These are phyloP conservation scores for Coracias cyanogaster DNA, from an alignment of 2,797 vertebrate species.

Conservation along the genomic window DNA sequence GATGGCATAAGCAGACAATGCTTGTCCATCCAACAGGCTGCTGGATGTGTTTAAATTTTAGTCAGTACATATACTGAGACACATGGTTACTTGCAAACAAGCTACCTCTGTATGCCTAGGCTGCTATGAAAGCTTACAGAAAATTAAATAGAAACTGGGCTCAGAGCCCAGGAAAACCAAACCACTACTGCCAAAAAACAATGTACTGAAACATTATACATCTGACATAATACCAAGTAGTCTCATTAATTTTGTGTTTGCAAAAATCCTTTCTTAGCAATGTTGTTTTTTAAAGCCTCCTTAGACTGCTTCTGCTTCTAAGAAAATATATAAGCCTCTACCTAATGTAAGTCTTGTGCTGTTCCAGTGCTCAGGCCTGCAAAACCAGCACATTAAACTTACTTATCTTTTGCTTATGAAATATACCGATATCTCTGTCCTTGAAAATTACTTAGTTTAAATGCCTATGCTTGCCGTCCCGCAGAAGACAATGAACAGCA, in stretches of 20 bases:
- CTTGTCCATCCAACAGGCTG: background rate
- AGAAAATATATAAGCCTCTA: background rate
- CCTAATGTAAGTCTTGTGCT: background rate
- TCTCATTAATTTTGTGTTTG: slow-evolving; percentile 26
- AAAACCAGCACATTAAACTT: background rate
- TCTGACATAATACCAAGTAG: slow-evolving; percentile 32
- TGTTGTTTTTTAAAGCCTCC: background rate
- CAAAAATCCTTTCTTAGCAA: slow-evolving; percentile 14
- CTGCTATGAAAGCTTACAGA: slow-evolving; percentile 52
- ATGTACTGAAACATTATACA: slow-evolving; percentile 20
- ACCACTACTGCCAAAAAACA: background rate
- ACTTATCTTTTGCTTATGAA: background rate
- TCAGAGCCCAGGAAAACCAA: slow-evolving; percentile 57
- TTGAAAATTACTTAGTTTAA: background rate
- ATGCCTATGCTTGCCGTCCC: accelerated
- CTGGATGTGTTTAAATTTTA: background rate
- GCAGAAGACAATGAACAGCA: background rate
- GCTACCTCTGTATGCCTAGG: background rate
- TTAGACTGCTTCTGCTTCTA: background rate
- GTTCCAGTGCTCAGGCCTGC: background rate
- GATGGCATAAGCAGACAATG: background rate
- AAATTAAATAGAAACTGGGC: slow-evolving; percentile 71
- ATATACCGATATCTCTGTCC: background rate
- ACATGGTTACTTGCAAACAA: background rate
- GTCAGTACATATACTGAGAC: background rate